Conservation (phyloP, 1,140 invertebrate species). For the Matsumurasca onukii region DNA sequence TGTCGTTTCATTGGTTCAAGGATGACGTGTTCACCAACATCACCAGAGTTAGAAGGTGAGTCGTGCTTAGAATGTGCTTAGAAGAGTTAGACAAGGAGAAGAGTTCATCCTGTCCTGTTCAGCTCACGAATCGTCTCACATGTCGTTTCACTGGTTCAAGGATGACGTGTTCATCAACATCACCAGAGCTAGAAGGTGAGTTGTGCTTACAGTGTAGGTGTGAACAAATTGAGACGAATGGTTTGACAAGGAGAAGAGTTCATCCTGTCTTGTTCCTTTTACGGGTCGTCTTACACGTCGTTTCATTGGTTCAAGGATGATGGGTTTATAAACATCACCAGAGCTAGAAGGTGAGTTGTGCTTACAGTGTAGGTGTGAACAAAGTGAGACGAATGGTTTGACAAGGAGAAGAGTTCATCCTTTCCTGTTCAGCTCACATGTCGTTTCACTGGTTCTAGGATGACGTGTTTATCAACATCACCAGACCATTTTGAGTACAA, state of each 20-base stretch:
- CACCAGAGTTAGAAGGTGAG: conserved; percentile 67
- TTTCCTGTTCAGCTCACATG: conserved; percentile 72
- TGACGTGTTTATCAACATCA: conserved; percentile 68
- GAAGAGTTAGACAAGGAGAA: conserved; percentile 63
- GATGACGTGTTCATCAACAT: conserved; percentile 72
- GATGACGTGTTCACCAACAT: conserved; percentile 72
- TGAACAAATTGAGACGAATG: conserved; percentile 42
- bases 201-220: conserved; percentile 49
- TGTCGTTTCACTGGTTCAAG: conserved; percentile 78
- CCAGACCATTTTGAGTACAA: too few species aligned
- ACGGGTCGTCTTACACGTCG: conserved; percentile 68
- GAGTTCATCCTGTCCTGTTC: conserved; percentile 74
- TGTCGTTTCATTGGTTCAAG: conserved; percentile 78
- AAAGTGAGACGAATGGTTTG: conserved; percentile 51
- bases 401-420: conserved; percentile 70
- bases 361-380: conserved; percentile 50
- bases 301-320: conserved; percentile 83
- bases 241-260: conserved; percentile 74
- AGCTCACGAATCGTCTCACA: conserved; percentile 70
- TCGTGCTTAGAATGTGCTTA: too few species aligned
- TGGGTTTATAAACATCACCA: conserved; percentile 67
- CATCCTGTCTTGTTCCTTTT: conserved; percentile 70
- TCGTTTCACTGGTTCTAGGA: conserved; percentile 81
- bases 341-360: conserved; percentile 68
- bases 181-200: conserved; percentile 67